Evolutionary conservation across 2,797 vertebrate genomes (phyloP).

Genomic region (Phoebastria nigripes): DNA sequence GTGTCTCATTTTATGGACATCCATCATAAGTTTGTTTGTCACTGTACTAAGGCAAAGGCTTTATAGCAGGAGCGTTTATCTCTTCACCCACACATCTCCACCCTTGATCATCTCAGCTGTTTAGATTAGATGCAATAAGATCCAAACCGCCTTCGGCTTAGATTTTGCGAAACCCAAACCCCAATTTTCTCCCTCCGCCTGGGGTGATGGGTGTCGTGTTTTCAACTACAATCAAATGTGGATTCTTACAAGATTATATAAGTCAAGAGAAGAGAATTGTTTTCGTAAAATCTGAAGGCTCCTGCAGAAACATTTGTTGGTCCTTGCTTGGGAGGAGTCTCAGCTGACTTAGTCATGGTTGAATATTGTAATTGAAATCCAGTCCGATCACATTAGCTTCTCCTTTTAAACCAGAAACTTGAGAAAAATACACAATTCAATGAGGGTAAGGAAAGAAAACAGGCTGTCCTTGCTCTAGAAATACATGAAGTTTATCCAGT

Average conservation of each 20-base stretch:
- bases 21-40: neutral
- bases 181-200: neutral
- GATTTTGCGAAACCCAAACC: neutral
- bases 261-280: neutral
- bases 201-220: neutral
- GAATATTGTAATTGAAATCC: neutral
- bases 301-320: neutral
- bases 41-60: neutral
- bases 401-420: neutral
- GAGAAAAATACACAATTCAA: neutral
- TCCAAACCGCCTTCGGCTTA: neutral
- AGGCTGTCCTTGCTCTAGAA: neutral
- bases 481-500: neutral
- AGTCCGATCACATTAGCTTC: neutral
- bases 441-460: neutral
- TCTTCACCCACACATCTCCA: slow-evolving; percentile 18
- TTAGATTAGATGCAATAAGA: neutral
- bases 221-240: neutral
- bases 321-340: neutral
- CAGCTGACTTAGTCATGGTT: neutral
- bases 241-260: neutral
- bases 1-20: neutral
- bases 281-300: neutral
- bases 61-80: slow-evolving; percentile 11
- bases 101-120: neutral